Conservation (phyloP, 2,797 vertebrate genomes). For the Syngnathus acus region DNA sequence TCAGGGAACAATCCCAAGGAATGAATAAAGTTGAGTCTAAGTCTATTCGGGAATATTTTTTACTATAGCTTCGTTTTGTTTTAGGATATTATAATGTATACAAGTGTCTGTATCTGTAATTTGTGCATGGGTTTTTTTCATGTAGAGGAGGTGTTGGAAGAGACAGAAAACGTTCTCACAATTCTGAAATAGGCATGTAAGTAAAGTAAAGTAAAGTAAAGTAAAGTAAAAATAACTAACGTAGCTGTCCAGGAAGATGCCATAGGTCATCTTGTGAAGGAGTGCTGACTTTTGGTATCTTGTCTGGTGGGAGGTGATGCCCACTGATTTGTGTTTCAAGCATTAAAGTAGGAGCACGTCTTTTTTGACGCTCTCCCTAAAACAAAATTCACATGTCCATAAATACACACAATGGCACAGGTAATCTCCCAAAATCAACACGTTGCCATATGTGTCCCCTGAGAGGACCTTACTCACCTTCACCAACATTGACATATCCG, state of each 20-base stretch:
- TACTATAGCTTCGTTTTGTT: too few species aligned
- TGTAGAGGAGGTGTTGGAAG: too few species aligned
- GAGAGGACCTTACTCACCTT: constrained; percentile 53
- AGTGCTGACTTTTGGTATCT: constrained; percentile 24
- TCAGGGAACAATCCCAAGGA: too few species aligned
- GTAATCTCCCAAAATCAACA: neutral
- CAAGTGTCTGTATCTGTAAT: too few species aligned
- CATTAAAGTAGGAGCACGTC: constrained; percentile 11
- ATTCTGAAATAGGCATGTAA: neutral
- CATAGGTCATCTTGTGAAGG: constrained; percentile 62
- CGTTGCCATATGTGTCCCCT: neutral
- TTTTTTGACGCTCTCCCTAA: constrained; percentile 26
- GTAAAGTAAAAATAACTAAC: constrained; percentile 47
- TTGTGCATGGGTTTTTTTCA: too few species aligned
- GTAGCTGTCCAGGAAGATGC: constrained; percentile 78
- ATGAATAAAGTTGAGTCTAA: too few species aligned
- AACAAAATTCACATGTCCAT: neutral
- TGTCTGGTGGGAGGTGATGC: constrained; percentile 12
- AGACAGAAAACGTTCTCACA: neutral
- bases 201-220: neutral
- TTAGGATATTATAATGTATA: too few species aligned
- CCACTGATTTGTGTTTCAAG: constrained; percentile 13
- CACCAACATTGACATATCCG: constrained; percentile 37
- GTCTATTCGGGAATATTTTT: too few species aligned
- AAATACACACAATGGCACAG: neutral